Percentiles rank a stretch among this genome's conserved stretches.
phyloP scores from a whole-genome alignment of 2,797 vertebrate species.

The Chaetodon trifasciatus region DNA sequence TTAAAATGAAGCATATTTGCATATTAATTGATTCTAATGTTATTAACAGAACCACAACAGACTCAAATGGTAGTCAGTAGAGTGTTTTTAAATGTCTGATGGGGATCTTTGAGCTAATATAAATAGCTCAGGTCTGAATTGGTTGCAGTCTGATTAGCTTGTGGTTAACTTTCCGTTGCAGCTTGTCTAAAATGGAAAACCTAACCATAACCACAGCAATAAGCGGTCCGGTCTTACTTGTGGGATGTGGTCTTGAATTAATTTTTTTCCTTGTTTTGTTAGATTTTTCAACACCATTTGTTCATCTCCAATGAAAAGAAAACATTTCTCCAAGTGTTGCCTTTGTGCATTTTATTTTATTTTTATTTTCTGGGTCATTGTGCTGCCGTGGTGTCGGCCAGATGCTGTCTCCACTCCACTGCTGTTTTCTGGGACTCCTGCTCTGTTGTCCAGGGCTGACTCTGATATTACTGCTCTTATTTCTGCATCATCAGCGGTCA shows the following conservation, averaged over 20 bases:
- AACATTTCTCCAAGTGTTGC: neutral
- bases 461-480: neutral
- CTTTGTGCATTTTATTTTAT: neutral
- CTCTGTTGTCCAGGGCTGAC: conserved; percentile 21
- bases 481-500: neutral
- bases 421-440: conserved; percentile 8
- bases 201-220: neutral
- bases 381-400: neutral
- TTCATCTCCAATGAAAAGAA: neutral
- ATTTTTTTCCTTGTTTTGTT: neutral
- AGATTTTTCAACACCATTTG: neutral
- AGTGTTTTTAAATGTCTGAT: neutral
- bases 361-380: too few species aligned
- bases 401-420: neutral
- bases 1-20: neutral
- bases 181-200: neutral
- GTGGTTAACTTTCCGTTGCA: neutral
- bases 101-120: neutral
- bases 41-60: too few species aligned
- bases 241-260: neutral
- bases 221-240: neutral
- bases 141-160: neutral
- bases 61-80: neutral
- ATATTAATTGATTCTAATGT: neutral
- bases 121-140: neutral